Base-by-base conservation (phyloP, 2,113 vertebrate genomes). In the Cyprinodon variegatus region DNA sequence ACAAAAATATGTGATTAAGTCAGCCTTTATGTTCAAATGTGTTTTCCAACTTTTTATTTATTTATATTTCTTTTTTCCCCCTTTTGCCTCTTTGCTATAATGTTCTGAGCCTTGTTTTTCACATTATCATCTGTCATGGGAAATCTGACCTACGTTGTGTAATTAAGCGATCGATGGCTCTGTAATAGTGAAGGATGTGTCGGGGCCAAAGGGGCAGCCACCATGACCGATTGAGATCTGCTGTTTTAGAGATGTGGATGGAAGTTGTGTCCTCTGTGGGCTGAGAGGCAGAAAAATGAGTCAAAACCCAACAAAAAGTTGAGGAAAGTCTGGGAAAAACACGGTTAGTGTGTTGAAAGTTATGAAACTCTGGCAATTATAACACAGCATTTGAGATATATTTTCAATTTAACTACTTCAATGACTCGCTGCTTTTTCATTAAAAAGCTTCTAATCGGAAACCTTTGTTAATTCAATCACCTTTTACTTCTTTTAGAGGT, bases 101-200 rank as follows among this genome's bases (percentile, higher is more conserved):
- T 61, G 57, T 78, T 87, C 50, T 57, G 60, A 41, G 62, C 60
- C 61, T 71, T 68, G 39, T 68, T 61, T 72, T 57, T n/a, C 12
- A 72, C 62, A 73, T 65, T 74, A 74, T 87, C 76, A 83, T 86
- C 78, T 86, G 73, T 89, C 86, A 83, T 78, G 82, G 85, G 83
- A 86, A 87, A 88, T 90, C 68, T 83, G 64, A 79, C 81, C 77
- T 64, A 68, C 77, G 77, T 74, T 70, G 70, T 87, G 75, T 84
- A 86, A 91, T 90, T 82, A 87, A 89, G 78, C 8, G 82, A 88
- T 91, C 91, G 61, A 91, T 90, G 77, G 63, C 73, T 46, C 61
- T 70, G 65, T 74, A 82, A 89, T 74, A 81, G 77, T 60, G 77
- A 85, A 75, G 72, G 78, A 84, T 76, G 85, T 75, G 77, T 82